Evolutionary conservation across 2,113 vertebrate genomes (phyloP).

Genomic region (Propithecus coquereli): DNA sequence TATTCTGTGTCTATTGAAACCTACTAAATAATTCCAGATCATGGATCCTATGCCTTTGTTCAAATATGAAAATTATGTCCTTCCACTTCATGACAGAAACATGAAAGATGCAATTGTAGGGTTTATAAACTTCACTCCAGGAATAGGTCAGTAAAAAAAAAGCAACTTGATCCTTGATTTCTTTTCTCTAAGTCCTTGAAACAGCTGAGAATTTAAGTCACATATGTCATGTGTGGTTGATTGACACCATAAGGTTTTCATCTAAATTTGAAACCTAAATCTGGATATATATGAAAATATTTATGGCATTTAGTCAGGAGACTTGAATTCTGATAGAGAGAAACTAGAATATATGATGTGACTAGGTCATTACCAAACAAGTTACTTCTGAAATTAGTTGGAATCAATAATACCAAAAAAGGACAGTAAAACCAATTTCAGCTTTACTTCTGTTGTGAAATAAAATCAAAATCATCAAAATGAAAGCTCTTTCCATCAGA

Average conservation of each 20-base stretch:
- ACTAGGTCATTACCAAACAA: constrained; percentile 73
- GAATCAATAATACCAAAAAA: constrained; percentile 78
- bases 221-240: constrained; percentile 70
- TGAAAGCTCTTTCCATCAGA: constrained; percentile 74
- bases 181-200: constrained; percentile 13
- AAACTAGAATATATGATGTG: constrained; percentile 64
- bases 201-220: constrained; percentile 64
- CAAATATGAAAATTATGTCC: constrained; percentile 69
- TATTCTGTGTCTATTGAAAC: constrained; percentile 51
- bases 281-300: constrained; percentile 73
- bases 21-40: constrained; percentile 70
- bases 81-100: constrained; percentile 57
- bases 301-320: constrained; percentile 77
- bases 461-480: constrained; percentile 75
- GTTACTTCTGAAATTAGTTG: constrained; percentile 77
- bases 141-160: constrained; percentile 49
- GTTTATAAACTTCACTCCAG: constrained; percentile 43
- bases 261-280: constrained; percentile 76
- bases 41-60: constrained; percentile 42
- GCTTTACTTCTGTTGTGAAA: constrained; percentile 74
- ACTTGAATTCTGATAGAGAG: constrained; percentile 72
- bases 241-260: constrained; percentile 74
- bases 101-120: constrained; percentile 36
- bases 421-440: constrained; percentile 75
- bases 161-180: constrained; percentile 46